A percentile compares a stretch with the other conserved stretches of the same genome.
Conservation (phyloP, 2,797 vertebrate genomes). For the Octomys mimax region DNA sequence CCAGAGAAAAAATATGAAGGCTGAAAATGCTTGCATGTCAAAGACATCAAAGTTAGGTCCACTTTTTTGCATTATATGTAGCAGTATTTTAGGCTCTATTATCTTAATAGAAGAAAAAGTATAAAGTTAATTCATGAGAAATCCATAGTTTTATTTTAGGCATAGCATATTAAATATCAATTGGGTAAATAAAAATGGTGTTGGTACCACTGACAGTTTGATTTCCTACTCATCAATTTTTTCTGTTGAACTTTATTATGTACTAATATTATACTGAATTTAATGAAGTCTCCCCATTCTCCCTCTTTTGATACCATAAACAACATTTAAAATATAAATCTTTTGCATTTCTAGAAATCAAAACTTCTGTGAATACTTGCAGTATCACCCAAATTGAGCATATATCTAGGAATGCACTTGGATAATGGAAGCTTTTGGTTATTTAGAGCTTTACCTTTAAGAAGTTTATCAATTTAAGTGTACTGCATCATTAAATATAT, state of each 20-base stretch:
- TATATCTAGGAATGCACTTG: background rate
- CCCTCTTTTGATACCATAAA: background rate
- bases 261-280: background rate
- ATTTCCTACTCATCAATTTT: background rate
- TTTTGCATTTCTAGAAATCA: background rate
- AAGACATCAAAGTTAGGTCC: background rate
- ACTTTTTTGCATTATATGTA: background rate
- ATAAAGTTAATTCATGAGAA: background rate
- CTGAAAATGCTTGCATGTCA: background rate
- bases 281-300: background rate
- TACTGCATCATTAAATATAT: background rate
- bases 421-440: background rate
- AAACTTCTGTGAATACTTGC: background rate
- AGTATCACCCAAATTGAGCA: background rate
- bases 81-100: background rate
- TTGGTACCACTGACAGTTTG: background rate
- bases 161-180: background rate
- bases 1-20: background rate
- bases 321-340: background rate
- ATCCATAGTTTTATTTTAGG: conserved; percentile 1
- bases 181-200: background rate
- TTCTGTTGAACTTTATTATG: background rate
- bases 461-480: background rate
- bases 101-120: background rate
- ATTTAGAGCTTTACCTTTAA: conserved; percentile 1